Evolutionary conservation across 64 coral and sea anemone species (phyloP).

Genomic region (Porites australiensis): DNA sequence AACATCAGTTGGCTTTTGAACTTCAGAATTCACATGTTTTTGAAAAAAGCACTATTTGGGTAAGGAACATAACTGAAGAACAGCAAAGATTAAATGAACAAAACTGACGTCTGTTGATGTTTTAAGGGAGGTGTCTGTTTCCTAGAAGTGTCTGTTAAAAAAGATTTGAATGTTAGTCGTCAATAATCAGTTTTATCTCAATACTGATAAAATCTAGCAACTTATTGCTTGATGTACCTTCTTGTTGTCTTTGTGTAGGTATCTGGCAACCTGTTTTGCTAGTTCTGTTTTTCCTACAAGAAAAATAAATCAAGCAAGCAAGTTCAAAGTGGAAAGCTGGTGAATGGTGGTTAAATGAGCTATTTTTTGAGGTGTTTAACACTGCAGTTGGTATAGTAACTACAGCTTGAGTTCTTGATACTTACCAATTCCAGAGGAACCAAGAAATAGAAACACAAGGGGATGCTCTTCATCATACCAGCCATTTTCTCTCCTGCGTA

Average conservation of each 20-base stretch:
- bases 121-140: no score
- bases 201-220: background rate
- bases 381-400: background rate
- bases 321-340: background rate
- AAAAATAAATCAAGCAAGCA: background rate
- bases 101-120: no score
- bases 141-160: no score
- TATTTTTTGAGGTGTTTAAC: background rate
- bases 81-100: no score
- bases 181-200: no score
- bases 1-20: no score
- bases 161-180: no score
- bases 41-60: no score
- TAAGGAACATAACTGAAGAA: no score
- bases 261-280: constrained; percentile 97
- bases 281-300: constrained; percentile 95
- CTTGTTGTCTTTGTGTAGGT: constrained; percentile 98
- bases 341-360: no score
- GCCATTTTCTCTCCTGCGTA: constrained; percentile 96
- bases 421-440: constrained; percentile 99
- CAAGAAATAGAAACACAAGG: constrained; percentile 93
- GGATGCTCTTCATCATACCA: constrained; percentile 98
- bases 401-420: background rate
- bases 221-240: constrained; percentile 65
- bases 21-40: no score